phyloP scores from a whole-genome alignment of 2,113 vertebrate genomes.

The Urocolius indicus region DNA sequence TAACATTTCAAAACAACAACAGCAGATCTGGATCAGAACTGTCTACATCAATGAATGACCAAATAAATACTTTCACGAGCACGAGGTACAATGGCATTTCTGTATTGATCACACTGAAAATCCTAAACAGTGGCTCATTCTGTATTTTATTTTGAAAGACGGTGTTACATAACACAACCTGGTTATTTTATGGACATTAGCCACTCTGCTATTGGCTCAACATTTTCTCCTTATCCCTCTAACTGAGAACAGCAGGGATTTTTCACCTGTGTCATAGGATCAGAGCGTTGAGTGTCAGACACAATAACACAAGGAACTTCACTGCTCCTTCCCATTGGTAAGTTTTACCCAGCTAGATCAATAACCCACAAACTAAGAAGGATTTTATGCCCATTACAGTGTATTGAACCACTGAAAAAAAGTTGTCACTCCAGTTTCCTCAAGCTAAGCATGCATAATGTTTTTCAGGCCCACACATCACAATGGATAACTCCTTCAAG shows the following conservation, averaged over 20 bases:
- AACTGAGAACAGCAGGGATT: neutral
- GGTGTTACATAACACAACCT: neutral
- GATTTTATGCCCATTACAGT: neutral
- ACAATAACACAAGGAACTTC: neutral
- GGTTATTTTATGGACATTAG: neutral
- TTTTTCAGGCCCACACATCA: neutral
- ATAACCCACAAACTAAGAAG: slow-evolving; percentile 13
- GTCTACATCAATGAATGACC: neutral
- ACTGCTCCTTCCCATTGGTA: neutral
- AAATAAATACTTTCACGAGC: neutral
- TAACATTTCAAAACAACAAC: neutral
- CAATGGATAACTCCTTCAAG: neutral
- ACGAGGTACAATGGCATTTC: neutral
- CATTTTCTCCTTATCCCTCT: neutral
- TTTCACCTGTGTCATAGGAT: neutral
- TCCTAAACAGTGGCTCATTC: neutral
- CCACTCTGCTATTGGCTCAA: neutral
- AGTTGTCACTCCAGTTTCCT: neutral
- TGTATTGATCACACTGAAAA: neutral
- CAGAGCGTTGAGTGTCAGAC: neutral
- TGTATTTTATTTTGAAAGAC: neutral
- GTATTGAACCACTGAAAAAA: slow-evolving; percentile 29
- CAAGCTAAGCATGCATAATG: neutral
- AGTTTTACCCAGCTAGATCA: neutral
- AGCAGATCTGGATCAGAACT: neutral